A percentile compares a stretch with the other conserved stretches of the same genome.
phyloP scores from a whole-genome alignment of 2,113 vertebrate species.

The Chitala chitala region DNA sequence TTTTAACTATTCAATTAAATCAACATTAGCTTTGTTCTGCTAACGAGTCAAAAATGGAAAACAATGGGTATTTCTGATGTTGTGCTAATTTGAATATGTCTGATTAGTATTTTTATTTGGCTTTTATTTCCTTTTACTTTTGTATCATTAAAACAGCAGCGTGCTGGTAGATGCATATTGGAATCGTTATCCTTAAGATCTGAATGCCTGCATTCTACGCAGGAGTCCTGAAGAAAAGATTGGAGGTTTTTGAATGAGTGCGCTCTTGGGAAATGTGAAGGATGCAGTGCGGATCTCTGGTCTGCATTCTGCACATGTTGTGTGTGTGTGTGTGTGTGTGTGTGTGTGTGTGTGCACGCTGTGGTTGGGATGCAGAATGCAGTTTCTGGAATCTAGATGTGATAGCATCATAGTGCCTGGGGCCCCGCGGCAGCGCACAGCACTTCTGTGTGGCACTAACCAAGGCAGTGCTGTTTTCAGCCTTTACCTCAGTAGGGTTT shows the following conservation, averaged over 20 bases:
- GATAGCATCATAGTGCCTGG: background rate
- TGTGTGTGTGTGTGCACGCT: background rate
- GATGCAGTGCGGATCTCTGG: background rate
- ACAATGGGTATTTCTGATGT: background rate
- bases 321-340: background rate
- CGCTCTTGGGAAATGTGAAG: background rate
- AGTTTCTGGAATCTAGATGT: background rate
- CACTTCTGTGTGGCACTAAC: too few species aligned
- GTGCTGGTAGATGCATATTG: background rate
- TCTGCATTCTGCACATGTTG: too few species aligned
- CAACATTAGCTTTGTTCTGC: background rate
- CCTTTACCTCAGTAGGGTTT: too few species aligned
- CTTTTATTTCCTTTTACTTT: background rate
- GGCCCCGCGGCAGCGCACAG: background rate
- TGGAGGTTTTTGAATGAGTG: background rate
- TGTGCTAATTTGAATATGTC: background rate
- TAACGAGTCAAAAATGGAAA: background rate
- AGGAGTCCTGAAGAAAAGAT: background rate
- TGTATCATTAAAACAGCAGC: background rate
- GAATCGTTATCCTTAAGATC: background rate
- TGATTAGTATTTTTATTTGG: background rate
- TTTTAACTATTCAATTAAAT: background rate
- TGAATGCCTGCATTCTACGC: background rate
- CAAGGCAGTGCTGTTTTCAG: too few species aligned
- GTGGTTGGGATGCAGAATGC: background rate